Evolutionary conservation across 1,140 invertebrate genomes (phyloP).

Genomic region (Apis laboriosa): DNA sequence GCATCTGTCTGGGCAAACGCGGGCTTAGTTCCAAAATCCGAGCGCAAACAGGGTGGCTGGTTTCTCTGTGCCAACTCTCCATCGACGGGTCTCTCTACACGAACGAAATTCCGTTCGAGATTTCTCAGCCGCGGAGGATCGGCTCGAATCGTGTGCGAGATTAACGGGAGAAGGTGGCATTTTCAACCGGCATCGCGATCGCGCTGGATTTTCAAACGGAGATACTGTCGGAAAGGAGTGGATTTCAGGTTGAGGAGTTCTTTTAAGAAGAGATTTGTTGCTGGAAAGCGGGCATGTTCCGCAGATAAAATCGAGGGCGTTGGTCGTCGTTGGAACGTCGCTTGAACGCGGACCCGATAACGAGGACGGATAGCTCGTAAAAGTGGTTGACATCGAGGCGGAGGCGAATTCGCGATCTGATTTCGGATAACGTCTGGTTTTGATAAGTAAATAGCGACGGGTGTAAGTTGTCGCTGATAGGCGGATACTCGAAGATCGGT

Average conservation of each 20-base stretch:
- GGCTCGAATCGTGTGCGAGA: slow-evolving; percentile 1
- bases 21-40: slow-evolving; percentile 72
- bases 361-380: slow-evolving; percentile 10
- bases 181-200: neutral
- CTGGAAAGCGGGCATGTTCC: slow-evolving; percentile 27
- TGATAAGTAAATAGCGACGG: slow-evolving; percentile 10
- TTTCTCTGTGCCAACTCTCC: slow-evolving; percentile 45
- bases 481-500: neutral
- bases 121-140: neutral
- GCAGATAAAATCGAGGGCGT: slow-evolving; percentile 41
- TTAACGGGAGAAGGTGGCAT: slow-evolving; percentile 2
- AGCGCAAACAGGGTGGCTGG: slow-evolving; percentile 66
- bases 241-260: slow-evolving; percentile 28
- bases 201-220: slow-evolving; percentile 26
- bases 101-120: slow-evolving; percentile 16
- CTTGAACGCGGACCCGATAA: slow-evolving; percentile 15
- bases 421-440: slow-evolving; percentile 22
- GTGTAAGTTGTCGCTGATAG: neutral
- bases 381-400: slow-evolving; percentile 12
- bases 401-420: slow-evolving; percentile 40
- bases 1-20: slow-evolving; percentile 73
- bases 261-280: slow-evolving; percentile 18
- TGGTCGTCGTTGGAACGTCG: neutral
- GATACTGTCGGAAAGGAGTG: slow-evolving; percentile 26
- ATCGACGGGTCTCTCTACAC: neutral